Base-by-base conservation (phyloP, 1,140 invertebrate genomes). In the Tachypleus tridentatus region DNA sequence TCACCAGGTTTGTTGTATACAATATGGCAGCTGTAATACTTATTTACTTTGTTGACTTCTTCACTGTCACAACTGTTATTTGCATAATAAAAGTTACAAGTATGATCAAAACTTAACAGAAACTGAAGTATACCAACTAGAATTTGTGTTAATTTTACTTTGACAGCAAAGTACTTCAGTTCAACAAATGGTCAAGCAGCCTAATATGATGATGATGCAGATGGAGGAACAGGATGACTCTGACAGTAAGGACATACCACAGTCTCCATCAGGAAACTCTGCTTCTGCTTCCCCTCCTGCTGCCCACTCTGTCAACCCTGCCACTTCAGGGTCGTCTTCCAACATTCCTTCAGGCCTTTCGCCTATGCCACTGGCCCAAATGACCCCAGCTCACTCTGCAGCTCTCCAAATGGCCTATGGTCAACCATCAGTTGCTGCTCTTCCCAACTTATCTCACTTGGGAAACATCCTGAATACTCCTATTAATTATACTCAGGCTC, bases 321-420 rank as follows among this genome's bases (percentile, higher is more conserved):
- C 64, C 64, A 58, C 64, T 62, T 58, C 59, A 61, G 58, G 62
- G 61, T 11, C 66, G 61, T 58, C 66, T 62, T 52, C 59, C 59
- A 59, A 62, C 64, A 11, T 64, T 62, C 66, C 62, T 61, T 62
- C 63, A 57, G 62, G 59, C 50, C 64, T 62, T 48, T 67, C 66
- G 29, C 60, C 66, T 58, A 67, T 67, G 66, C 49, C 62, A 49
- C 64, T 64, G 61, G 66, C 66, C 54, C 66, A 67, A 62, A 61
- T 64, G 53, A 64, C 66, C 51, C 62, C 64, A 51, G 66, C 66
- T 59, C 66, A 67, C 58, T 62, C 66, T 52, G 66, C 62, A 11
- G 66, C 64, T 7, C 57, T 29, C 29, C 29, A 29, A 29, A 29
- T 29, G 29, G 29, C 29, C 2, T 29, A 29, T 29, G 29, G 29